Percentiles rank a stretch among this genome's conserved stretches.
Evolutionary conservation across 2,888 invertebrate species (phyloP).

Genomic region (Campoletis raptor): DNA sequence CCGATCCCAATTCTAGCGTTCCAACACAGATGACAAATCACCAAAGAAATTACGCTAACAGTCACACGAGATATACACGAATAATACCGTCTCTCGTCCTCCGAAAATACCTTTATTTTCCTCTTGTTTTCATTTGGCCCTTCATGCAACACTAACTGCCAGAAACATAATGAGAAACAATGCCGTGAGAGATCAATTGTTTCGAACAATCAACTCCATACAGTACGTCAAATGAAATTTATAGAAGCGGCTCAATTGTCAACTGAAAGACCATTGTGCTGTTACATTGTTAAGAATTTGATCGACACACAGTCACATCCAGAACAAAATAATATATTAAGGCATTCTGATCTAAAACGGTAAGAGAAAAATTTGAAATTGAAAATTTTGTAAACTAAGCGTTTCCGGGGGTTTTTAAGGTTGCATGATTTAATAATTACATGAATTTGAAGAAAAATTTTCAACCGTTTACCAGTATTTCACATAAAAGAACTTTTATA

Average conservation of each 20-base stretch:
- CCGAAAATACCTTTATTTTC: neutral
- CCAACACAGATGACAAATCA: slow-evolving; percentile 63
- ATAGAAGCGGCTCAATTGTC: neutral
- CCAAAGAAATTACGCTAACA: slow-evolving; percentile 55
- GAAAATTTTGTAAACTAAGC: too few relatives aligned
- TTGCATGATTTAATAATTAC: too few relatives aligned
- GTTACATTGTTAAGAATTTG: neutral
- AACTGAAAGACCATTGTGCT: neutral
- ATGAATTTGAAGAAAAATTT: too few relatives aligned
- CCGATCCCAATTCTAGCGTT: slow-evolving; percentile 25
- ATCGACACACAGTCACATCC: neutral
- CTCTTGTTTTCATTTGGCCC: slow-evolving; percentile 11
- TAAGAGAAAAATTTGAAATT: too few relatives aligned
- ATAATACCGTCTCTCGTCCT: neutral
- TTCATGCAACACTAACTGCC: neutral
- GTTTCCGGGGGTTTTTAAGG: too few relatives aligned
- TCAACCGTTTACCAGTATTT: too few relatives aligned
- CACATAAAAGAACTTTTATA: too few relatives aligned
- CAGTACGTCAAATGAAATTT: slow-evolving; percentile 1
- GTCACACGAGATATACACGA: slow-evolving; percentile 40
- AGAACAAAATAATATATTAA: neutral
- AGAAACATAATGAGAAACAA: slow-evolving; percentile 29
- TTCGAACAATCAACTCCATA: slow-evolving; percentile 9
- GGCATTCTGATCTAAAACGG: too few relatives aligned
- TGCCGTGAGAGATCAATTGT: neutral